A percentile compares a stretch with the other conserved stretches of the same genome.
Conservation (phyloP, 2,888 invertebrate genomes). For the Drosophila rellima region DNA sequence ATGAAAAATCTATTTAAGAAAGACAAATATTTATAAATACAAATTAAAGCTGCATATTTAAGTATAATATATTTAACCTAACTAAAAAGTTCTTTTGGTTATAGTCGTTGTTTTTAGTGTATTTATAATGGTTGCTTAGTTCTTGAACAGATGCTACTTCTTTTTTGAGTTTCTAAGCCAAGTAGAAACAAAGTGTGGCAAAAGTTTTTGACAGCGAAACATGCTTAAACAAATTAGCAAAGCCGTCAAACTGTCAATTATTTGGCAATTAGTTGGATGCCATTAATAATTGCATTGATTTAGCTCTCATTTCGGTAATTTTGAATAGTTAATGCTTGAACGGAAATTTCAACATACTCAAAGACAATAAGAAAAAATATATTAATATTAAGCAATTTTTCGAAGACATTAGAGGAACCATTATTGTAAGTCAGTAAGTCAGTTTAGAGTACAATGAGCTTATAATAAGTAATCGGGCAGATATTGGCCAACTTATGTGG, state of each 20-base stretch:
- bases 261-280: slow-evolving; percentile 67
- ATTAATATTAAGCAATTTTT: no score
- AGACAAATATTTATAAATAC: no score
- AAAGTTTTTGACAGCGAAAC: slow-evolving; percentile 76
- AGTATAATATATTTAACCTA: no score
- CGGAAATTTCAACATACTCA: not conserved
- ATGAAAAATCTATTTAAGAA: no score
- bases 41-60: no score
- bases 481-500: slow-evolving; percentile 1
- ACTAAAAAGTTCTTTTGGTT: slow-evolving; percentile 2
- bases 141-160: slow-evolving; percentile 34
- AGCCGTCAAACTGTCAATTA: slow-evolving; percentile 80
- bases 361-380: not conserved
- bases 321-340: slow-evolving; percentile 8
- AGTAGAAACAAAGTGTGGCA: slow-evolving; percentile 18
- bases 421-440: not conserved
- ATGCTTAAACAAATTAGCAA: slow-evolving; percentile 79
- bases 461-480: not conserved
- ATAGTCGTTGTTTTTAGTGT: not conserved
- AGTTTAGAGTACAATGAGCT: not conserved
- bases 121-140: not conserved
- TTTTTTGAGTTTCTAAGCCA: slow-evolving; percentile 24
- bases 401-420: no score
- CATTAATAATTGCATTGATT: slow-evolving; percentile 56
- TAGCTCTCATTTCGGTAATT: slow-evolving; percentile 17